Evolutionary conservation across 2,888 invertebrate species (phyloP).

Genomic region (Hofmannophila pseudospretella): DNA sequence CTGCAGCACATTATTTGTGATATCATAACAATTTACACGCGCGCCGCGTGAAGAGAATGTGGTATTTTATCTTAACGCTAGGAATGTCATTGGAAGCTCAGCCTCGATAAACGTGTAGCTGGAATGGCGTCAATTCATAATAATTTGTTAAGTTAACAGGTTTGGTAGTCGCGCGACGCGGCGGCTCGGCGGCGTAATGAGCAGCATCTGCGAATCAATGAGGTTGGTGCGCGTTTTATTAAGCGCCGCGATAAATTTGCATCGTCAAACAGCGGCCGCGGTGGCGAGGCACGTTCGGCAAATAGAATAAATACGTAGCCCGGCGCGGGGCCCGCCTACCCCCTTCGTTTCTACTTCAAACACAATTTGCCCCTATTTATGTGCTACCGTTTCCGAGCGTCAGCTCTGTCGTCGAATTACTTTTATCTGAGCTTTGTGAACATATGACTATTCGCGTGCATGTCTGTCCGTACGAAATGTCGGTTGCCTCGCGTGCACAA

Average conservation of each 20-base stretch:
- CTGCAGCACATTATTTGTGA: slow-evolving; percentile 10
- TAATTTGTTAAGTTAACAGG: slow-evolving; percentile 48
- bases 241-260: slow-evolving; percentile 72
- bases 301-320: slow-evolving; percentile 70
- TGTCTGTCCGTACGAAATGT: no score
- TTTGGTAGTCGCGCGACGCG: slow-evolving; percentile 32
- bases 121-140: slow-evolving; percentile 39
- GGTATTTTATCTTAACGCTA: slow-evolving; percentile 14
- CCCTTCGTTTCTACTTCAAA: slow-evolving; percentile 52
- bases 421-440: slow-evolving; percentile 29
- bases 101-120: slow-evolving; percentile 24
- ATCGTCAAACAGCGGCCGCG: slow-evolving; percentile 68
- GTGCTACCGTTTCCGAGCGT: slow-evolving; percentile 35
- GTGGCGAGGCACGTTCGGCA: slow-evolving; percentile 68
- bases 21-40: slow-evolving; percentile 16
- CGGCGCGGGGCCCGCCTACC: slow-evolving; percentile 37
- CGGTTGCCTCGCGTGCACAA: slow-evolving; percentile 34
- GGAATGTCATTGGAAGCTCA: slow-evolving; percentile 16
- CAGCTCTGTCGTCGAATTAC: slow-evolving; percentile 31
- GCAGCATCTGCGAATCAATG: slow-evolving; percentile 66
- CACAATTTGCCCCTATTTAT: slow-evolving; percentile 67
- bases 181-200: slow-evolving; percentile 44
- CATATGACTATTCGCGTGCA: slow-evolving; percentile 27
- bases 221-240: slow-evolving; percentile 63
- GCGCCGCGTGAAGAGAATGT: slow-evolving; percentile 12